Base-by-base conservation (phyloP, 2,797 vertebrate species). In the Falco peregrinus region DNA sequence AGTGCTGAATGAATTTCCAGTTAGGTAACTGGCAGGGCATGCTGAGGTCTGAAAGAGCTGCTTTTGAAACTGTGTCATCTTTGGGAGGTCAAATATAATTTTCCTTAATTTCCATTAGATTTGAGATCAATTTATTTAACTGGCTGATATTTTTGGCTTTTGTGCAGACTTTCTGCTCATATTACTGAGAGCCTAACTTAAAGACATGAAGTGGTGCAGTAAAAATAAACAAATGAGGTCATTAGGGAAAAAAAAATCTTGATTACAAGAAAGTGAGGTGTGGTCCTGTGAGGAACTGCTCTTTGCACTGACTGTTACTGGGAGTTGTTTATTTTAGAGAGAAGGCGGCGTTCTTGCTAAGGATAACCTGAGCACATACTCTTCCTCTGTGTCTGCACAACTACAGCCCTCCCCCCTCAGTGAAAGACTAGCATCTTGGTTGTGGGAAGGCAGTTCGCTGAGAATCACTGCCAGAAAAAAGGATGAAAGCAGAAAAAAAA, bases 261-360 rank as follows among this genome's bases (percentile, higher is more conserved):
- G 63, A 65, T 79, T 93, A 19, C 84, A 85, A 79, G 91, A 74
- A 79, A 67, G 61, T 20, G 85, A 96, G 94, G 92, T 95, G 96
- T 91, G 94, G 90, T 95, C 48, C 59, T 93, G 71, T 65, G 83
- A 91, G 45, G 91, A 93, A 3, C 82, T 87, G 95, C 71, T 97
- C 89, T 97, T 97, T 95, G 98, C 98, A 98, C 98, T 93, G 98
- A 95, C 98, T 99, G 98, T 99, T 99, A 98, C 98, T 97, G 98
- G 96, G 96, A 98, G 79, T 94, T 99, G 98, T 98, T 99, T 99
- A 98, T 96, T 97, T 97, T 98, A 90, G 90, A 95, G 95, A 90
- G 91, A 91, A 97, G 97, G 94, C 61, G 94, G 98, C 97, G 97
- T 97, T 98, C 96, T 97, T 97, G 92, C 92, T 97, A 92, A 97